Evolutionary conservation across 2,113 vertebrate genomes (phyloP), one percentile per base, ranked within the genome.

Genomic region (Gasterosteus nipponicus): DNA sequence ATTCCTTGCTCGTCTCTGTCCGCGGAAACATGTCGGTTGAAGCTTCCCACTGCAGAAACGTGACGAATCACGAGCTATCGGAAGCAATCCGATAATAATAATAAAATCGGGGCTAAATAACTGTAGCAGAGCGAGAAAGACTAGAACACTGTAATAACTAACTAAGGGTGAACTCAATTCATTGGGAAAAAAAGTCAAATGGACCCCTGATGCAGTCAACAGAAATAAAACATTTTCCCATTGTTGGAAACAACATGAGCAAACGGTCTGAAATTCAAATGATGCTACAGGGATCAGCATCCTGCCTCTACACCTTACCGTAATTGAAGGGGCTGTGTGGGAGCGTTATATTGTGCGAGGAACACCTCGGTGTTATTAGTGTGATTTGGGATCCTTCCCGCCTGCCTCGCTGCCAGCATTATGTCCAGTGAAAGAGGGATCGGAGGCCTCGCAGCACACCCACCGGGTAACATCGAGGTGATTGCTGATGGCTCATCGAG

Each of bases 241-340:
- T 51, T 19, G 51, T 57, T 58, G 33, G 6, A 15, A 7, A 22
- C 42, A 49, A 11, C 42, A 18, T 46, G 19, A 71, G 68, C 5
- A 66, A 58, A 38, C 33, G 7, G 67, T 66, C 38, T 64, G 56
- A 57, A 73, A 77, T 82, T 80, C 51, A 75, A 81, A 82, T 44
- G 33, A 59, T 29, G 59, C 60, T 54, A n/a, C 8, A 44, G 5
- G 59, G 42, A 70, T 65, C 35, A 69, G 62, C 59, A 66, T 22
- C 42, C 49, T 16, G 15, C 38, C 54, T 39, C 39, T 26, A 41
- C 10, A 54, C 29, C 56, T 56, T 71, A 44, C 18, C 56, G 15
- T 69, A 62, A 75, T 71, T 53, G 70, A 54, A 66, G 35, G 51
- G 41, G 35, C 10, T 31, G 31, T 58, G 22, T 46, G 35, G 72